These are phyloP conservation scores for Teleogryllus occipitalis DNA, from an alignment of 1,140 invertebrate genomes.

Conservation along the genomic window DNA sequence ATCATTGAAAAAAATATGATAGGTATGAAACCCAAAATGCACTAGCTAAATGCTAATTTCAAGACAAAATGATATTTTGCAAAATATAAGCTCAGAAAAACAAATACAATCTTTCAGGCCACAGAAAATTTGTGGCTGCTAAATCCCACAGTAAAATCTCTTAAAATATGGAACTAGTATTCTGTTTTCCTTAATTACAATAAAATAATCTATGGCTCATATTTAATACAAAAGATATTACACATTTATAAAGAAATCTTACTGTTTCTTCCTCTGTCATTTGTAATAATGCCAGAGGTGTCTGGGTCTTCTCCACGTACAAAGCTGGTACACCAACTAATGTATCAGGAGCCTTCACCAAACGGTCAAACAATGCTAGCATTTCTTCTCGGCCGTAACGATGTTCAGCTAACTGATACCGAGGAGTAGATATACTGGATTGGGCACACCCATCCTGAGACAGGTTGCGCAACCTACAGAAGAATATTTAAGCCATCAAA, in stretches of 20 bases:
- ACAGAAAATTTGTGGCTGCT: too few relatives aligned
- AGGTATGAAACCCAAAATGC: too few relatives aligned
- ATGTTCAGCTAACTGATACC: slow-evolving; percentile 62
- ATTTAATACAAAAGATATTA: too few relatives aligned
- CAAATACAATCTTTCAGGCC: too few relatives aligned
- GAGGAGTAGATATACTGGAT: slow-evolving; percentile 33
- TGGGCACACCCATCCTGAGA: slow-evolving; percentile 37
- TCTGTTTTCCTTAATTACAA: too few relatives aligned
- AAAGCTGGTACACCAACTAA: slow-evolving; percentile 55
- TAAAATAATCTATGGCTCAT: too few relatives aligned
- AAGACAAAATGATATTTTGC: too few relatives aligned
- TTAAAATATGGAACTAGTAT: too few relatives aligned
- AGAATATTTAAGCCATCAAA: neutral
- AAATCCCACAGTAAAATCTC: too few relatives aligned
- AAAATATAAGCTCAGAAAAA: too few relatives aligned
- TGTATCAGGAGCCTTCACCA: slow-evolving; percentile 54
- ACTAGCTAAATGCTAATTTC: too few relatives aligned
- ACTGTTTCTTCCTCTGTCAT: slow-evolving; percentile 76
- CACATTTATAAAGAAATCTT: slow-evolving; percentile 26
- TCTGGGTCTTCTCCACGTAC: slow-evolving; percentile 64
- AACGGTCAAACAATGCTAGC: slow-evolving; percentile 69
- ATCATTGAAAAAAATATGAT: too few relatives aligned
- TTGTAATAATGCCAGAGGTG: slow-evolving; percentile 64
- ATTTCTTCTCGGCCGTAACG: slow-evolving; percentile 82
- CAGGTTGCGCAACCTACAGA: slow-evolving; percentile 54